phyloP scores from a whole-genome alignment of 1,140 invertebrate species.

The Pristionchus pacificus region DNA sequence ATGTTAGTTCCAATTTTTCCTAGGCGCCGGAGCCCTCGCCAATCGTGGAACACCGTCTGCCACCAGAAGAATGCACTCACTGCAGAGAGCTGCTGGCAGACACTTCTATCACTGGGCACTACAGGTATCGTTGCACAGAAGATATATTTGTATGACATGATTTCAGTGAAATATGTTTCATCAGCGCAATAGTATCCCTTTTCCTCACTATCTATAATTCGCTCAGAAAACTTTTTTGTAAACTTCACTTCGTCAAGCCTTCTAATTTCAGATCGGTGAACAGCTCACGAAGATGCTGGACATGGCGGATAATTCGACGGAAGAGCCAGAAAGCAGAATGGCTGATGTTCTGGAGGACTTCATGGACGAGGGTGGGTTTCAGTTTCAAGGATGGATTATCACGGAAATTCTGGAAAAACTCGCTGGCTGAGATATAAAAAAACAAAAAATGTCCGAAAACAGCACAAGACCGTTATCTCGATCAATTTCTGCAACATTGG shows the following conservation, averaged over 20 bases:
- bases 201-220: too few species aligned
- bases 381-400: too few species aligned
- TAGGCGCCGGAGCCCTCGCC: neutral
- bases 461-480: too few species aligned
- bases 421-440: too few species aligned
- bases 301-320: constrained; percentile 59
- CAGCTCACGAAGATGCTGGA: constrained; percentile 61
- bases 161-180: too few species aligned
- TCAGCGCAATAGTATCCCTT: too few species aligned
- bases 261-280: constrained; percentile 71
- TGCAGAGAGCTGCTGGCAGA: constrained; percentile 85
- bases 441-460: too few species aligned
- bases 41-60: constrained; percentile 62
- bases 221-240: constrained; percentile 5
- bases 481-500: too few species aligned
- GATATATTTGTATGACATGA: too few species aligned
- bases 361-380: constrained; percentile 71
- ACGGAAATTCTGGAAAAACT: too few species aligned
- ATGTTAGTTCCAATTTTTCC: too few species aligned
- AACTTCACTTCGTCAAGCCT: constrained; percentile 15
- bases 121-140: too few species aligned
- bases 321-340: constrained; percentile 74
- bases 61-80: constrained; percentile 70
- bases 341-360: constrained; percentile 97
- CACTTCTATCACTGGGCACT: constrained; percentile 96